Evolutionary conservation across 2,797 vertebrate species (phyloP).

Genomic region (Florisuga fusca): DNA sequence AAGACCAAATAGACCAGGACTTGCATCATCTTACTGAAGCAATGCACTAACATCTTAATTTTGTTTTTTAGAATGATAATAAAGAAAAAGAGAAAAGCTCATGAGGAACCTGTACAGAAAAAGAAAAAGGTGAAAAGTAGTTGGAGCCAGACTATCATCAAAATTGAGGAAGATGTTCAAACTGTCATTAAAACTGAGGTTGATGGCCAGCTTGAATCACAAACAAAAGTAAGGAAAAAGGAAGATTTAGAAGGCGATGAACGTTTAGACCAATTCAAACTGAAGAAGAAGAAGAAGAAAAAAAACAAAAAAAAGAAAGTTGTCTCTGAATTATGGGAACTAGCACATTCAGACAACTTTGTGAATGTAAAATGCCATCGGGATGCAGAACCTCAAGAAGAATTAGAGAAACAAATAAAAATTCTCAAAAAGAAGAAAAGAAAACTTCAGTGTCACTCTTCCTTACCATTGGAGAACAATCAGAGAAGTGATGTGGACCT

Average conservation of each 20-base stretch:
- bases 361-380: background rate
- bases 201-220: background rate
- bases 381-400: background rate
- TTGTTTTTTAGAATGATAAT: conserved; percentile 42
- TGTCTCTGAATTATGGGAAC: background rate
- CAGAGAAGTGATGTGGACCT: background rate
- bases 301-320: conserved; percentile 19
- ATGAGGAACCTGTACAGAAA: background rate
- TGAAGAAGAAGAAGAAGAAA: background rate
- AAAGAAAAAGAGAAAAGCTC: background rate
- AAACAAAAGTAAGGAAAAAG: conserved; percentile 22
- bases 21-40: background rate
- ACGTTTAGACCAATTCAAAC: background rate
- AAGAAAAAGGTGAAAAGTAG: conserved; percentile 48
- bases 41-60: background rate
- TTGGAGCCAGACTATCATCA: background rate
- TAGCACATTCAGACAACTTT: background rate
- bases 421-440: conserved; percentile 44
- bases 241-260: background rate
- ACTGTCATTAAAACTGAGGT: background rate
- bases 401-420: conserved; percentile 5
- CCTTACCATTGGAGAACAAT: background rate
- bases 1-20: background rate
- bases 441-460: background rate
- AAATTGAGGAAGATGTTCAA: background rate